phyloP scores from a whole-genome alignment of 2,888 invertebrate genomes.

The Periphyllus acericola region DNA sequence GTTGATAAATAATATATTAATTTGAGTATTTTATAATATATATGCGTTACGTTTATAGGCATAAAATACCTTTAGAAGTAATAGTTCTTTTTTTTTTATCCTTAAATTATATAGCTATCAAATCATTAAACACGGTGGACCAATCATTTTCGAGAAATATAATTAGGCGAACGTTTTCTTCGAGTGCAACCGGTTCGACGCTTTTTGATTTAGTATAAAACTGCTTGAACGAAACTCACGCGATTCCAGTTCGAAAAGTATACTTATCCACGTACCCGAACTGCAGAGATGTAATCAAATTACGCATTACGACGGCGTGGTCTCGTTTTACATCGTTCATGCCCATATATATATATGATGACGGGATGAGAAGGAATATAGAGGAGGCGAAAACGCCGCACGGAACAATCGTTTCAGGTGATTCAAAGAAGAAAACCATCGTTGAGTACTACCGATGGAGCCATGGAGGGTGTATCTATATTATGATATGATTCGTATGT shows the following conservation, averaged over 20 bases:
- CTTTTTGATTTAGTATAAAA: background rate
- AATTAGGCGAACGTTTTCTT: slow-evolving; percentile 1
- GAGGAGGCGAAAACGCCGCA: background rate
- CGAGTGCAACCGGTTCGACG: slow-evolving; percentile 30
- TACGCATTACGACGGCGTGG: background rate
- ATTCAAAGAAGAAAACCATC: background rate
- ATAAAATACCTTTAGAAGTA: background rate
- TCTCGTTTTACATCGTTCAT: background rate
- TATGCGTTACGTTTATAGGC: background rate
- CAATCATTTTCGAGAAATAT: slow-evolving; percentile 14
- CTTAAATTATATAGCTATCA: slow-evolving; percentile 25
- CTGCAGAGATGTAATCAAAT: background rate
- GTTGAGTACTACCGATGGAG: background rate
- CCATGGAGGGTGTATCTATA: background rate
- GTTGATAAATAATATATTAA: background rate
- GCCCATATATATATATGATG: no score
- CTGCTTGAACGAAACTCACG: slow-evolving; percentile 17
- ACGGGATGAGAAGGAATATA: background rate
- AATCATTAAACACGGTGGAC: slow-evolving; percentile 5
- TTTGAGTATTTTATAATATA: background rate
- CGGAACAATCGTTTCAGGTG: background rate
- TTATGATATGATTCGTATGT: background rate
- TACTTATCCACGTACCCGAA: background rate
- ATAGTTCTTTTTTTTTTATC: background rate
- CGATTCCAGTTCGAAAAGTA: slow-evolving; percentile 22